Conservation (phyloP, 1,140 invertebrate species). For the Prorops nasuta region DNA sequence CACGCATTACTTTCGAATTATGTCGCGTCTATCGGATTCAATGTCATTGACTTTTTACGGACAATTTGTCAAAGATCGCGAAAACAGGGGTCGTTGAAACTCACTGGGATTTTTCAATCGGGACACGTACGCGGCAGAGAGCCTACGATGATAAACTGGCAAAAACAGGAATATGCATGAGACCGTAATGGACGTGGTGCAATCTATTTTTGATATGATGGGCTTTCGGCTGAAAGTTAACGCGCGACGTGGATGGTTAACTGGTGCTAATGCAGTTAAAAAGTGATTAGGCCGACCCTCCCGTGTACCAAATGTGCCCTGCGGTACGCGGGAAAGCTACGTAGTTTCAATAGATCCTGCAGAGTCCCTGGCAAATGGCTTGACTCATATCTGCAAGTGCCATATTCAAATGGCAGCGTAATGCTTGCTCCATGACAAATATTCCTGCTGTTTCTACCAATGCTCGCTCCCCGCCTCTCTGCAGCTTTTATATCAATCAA, state of each 20-base stretch:
- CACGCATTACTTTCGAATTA: too few relatives aligned
- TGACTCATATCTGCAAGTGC: not conserved
- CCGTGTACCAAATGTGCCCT: slow-evolving; percentile 15
- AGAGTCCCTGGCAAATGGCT: too few relatives aligned
- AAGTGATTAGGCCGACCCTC: slow-evolving; percentile 33
- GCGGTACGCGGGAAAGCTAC: slow-evolving; percentile 16
- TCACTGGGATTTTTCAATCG: too few relatives aligned
- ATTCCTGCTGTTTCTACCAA: not conserved
- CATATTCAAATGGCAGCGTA: not conserved
- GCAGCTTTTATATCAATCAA: not conserved
- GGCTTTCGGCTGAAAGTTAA: slow-evolving; percentile 16
- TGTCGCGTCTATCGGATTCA: too few relatives aligned
- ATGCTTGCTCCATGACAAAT: not conserved
- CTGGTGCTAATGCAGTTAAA: slow-evolving; percentile 33
- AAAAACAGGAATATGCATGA: slow-evolving; percentile 27
- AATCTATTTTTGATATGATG: slow-evolving; percentile 33
- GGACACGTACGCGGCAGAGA: too few relatives aligned
- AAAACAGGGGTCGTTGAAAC: too few relatives aligned
- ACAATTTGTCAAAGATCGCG: too few relatives aligned
- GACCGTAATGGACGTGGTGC: slow-evolving; percentile 15
- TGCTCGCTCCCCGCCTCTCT: not conserved
- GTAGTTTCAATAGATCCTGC: slow-evolving; percentile 15
- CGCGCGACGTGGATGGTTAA: slow-evolving; percentile 1
- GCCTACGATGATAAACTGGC: too few relatives aligned
- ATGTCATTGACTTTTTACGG: too few relatives aligned